Conservation (phyloP, 2,113 vertebrate species). For the Sylvilagus bachmani region DNA sequence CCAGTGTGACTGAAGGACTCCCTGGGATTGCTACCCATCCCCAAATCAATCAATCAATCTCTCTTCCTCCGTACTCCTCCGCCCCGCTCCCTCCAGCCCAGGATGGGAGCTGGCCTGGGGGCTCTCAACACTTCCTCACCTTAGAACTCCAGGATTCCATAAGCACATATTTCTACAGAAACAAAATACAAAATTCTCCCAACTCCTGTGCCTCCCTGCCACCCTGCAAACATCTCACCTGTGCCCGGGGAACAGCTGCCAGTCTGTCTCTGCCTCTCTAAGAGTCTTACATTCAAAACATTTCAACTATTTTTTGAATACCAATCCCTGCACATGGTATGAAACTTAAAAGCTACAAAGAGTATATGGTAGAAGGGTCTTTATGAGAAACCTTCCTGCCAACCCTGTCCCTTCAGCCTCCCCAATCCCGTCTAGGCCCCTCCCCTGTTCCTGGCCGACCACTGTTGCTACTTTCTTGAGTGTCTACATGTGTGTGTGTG, state of each 20-base stretch:
- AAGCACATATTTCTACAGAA: not conserved
- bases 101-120: not conserved
- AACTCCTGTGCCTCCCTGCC: not conserved
- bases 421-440: not conserved
- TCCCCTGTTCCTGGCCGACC: not conserved
- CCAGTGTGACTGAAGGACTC: not conserved
- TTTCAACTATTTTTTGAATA: too few species aligned
- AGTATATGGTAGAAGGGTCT: not conserved
- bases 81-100: not conserved
- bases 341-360: slow-evolving; percentile 12
- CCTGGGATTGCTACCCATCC: not conserved
- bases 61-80: too few species aligned
- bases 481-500: not conserved
- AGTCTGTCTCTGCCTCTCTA: not conserved
- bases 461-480: not conserved
- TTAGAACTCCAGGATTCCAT: not conserved
- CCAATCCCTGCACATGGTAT: not conserved
- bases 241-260: not conserved
- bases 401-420: not conserved
- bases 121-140: not conserved
- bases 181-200: not conserved
- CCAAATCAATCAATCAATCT: too few species aligned
- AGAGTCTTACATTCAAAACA: not conserved
- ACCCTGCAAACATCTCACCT: not conserved
- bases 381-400: not conserved